phyloP scores from a whole-genome alignment of 30 jellyfish, hydroid and myxozoan species.

The Cassiopea andromeda region DNA sequence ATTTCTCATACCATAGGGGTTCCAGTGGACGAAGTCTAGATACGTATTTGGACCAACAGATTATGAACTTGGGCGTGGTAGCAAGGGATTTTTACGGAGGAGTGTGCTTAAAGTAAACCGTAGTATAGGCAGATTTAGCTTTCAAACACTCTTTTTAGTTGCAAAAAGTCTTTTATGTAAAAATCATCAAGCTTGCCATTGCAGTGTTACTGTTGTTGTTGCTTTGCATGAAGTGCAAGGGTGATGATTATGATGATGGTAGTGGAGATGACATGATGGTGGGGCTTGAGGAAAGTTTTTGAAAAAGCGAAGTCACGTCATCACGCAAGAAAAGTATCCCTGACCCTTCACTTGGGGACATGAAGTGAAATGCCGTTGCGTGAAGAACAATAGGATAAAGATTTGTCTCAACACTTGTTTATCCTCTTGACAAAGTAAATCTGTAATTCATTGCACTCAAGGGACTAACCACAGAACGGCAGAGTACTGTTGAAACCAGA shows the following conservation, averaged over 20 bases:
- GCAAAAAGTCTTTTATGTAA: background rate
- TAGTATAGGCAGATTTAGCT: too few relatives aligned
- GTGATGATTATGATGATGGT: background rate
- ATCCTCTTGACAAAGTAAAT: background rate
- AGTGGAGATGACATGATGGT: background rate
- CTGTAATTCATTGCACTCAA: background rate
- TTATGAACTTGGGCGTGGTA: background rate
- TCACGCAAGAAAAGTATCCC: too few relatives aligned
- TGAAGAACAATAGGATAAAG: background rate
- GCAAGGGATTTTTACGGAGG: background rate
- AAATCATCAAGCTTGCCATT: background rate
- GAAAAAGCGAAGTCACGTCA: too few relatives aligned
- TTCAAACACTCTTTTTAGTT: too few relatives aligned
- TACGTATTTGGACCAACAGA: background rate
- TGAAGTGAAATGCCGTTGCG: background rate
- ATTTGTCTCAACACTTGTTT: conserved; percentile 8
- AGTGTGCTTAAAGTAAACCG: too few relatives aligned
- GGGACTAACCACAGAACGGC: background rate
- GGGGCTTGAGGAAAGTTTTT: background rate
- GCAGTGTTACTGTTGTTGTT: background rate
- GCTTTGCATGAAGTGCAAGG: background rate
- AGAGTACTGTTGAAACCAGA: background rate
- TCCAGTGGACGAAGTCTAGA: conserved; percentile 8
- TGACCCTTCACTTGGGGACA: too few relatives aligned
- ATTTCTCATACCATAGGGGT: conserved; percentile 34